These are phyloP conservation scores for Oligia strigilis DNA, from an alignment of 2,888 invertebrate species.

Conservation along the genomic window DNA sequence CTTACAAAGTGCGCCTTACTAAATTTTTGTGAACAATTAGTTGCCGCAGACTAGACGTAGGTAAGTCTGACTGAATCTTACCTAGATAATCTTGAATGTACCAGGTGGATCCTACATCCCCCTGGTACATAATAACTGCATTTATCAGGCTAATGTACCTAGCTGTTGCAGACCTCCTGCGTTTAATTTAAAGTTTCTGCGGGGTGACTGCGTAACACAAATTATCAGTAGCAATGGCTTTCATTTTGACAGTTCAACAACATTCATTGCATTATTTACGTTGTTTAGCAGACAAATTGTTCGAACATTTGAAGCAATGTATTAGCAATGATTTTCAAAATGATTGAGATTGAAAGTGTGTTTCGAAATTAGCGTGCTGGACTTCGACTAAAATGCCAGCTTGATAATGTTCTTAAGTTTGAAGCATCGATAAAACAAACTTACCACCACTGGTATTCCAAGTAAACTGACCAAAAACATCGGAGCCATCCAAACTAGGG, in stretches of 20 bases:
- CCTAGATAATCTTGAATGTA: no score
- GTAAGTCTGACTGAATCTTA: background rate
- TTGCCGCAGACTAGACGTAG: background rate
- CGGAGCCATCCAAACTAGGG: background rate
- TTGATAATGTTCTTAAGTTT: background rate
- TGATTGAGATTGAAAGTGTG: no score
- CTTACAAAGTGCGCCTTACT: background rate
- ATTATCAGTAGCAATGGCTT: no score
- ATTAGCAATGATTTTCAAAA: no score
- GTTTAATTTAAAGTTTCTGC: background rate
- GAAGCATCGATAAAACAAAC: constrained; percentile 38
- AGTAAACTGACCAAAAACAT: constrained; percentile 47
- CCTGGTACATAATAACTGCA: background rate
- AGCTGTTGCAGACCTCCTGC: background rate
- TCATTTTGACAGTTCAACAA: no score
- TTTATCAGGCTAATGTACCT: background rate
- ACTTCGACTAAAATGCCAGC: background rate
- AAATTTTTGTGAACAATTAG: background rate
- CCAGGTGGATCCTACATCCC: background rate
- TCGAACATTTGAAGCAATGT: no score
- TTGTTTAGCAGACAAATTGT: no score
- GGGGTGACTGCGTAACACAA: no score
- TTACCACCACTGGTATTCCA: constrained; percentile 76
- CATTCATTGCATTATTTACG: no score
- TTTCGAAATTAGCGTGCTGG: no score